These are phyloP conservation scores for Ditylenchus weischeri DNA, from an alignment of 2,888 invertebrate species.

Conservation along the genomic window DNA sequence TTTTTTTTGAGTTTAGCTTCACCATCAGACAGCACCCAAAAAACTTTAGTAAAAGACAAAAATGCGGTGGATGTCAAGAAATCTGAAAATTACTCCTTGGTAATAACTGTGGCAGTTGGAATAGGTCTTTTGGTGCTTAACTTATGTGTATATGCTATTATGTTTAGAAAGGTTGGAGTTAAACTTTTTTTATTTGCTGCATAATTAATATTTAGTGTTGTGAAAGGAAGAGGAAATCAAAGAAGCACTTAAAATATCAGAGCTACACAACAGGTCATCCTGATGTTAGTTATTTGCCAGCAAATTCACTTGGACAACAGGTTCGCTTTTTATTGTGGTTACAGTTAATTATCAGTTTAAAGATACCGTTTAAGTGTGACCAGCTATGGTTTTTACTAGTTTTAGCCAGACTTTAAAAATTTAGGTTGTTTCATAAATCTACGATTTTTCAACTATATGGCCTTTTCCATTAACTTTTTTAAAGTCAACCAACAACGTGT, in stretches of 20 bases:
- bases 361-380: too few relatives aligned
- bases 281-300: slow-evolving; percentile 47
- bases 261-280: slow-evolving; percentile 33
- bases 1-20: too few relatives aligned
- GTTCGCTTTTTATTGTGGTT: slow-evolving; percentile 19
- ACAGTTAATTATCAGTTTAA: too few relatives aligned
- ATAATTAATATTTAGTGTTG: slow-evolving; percentile 40
- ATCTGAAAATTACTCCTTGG: slow-evolving; percentile 18
- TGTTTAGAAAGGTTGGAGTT: slow-evolving; percentile 43
- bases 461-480: too few relatives aligned
- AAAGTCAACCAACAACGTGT: too few relatives aligned
- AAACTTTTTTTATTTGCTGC: not conserved
- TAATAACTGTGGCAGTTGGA: slow-evolving; percentile 50
- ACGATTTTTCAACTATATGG: too few relatives aligned
- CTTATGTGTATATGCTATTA: slow-evolving; percentile 48
- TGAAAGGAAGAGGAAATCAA: slow-evolving; percentile 40
- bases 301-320: slow-evolving; percentile 47
- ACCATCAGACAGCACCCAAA: not conserved
- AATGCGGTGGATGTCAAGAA: slow-evolving; percentile 15
- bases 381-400: too few relatives aligned
- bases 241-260: slow-evolving; percentile 54
- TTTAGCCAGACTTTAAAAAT: too few relatives aligned
- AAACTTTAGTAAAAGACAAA: slow-evolving; percentile 17
- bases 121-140: slow-evolving; percentile 53
- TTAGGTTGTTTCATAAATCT: too few relatives aligned